phyloP scores from a whole-genome alignment of 1,140 invertebrate species.

The Elymnias hypermnestra region DNA sequence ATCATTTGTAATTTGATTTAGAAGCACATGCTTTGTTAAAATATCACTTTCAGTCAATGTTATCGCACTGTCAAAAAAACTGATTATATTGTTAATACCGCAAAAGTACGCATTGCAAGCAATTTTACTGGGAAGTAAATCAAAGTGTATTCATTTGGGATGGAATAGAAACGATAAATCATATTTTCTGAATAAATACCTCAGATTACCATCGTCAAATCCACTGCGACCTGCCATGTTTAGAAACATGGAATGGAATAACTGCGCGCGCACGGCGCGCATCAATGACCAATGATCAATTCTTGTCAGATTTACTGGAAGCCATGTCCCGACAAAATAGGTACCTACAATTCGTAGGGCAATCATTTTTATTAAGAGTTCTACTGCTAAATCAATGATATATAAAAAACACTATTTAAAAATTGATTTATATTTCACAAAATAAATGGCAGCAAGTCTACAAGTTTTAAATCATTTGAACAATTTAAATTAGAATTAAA shows the following conservation, averaged over 20 bases:
- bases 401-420: too few species aligned
- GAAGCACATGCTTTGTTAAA: slow-evolving; percentile 39
- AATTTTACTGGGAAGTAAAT: slow-evolving; percentile 8
- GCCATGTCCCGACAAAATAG: background rate
- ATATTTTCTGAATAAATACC: slow-evolving; percentile 53
- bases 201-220: slow-evolving; percentile 73
- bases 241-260: slow-evolving; percentile 66
- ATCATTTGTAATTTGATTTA: slow-evolving; percentile 27
- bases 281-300: slow-evolving; percentile 39
- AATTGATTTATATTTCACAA: too few species aligned
- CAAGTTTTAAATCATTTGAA: too few species aligned
- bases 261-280: slow-evolving; percentile 70
- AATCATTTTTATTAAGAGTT: too few species aligned
- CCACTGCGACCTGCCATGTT: slow-evolving; percentile 76
- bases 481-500: too few species aligned
- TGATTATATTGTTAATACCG: slow-evolving; percentile 22
- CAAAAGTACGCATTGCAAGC: slow-evolving; percentile 5
- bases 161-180: slow-evolving; percentile 11
- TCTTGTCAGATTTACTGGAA: background rate
- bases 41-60: slow-evolving; percentile 57
- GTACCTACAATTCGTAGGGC: too few species aligned
- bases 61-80: slow-evolving; percentile 49
- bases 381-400: too few species aligned
- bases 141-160: background rate
- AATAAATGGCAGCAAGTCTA: too few species aligned